These are phyloP conservation scores for Macrotus californicus DNA, from an alignment of 2,113 vertebrate genomes.

Conservation along the genomic window DNA sequence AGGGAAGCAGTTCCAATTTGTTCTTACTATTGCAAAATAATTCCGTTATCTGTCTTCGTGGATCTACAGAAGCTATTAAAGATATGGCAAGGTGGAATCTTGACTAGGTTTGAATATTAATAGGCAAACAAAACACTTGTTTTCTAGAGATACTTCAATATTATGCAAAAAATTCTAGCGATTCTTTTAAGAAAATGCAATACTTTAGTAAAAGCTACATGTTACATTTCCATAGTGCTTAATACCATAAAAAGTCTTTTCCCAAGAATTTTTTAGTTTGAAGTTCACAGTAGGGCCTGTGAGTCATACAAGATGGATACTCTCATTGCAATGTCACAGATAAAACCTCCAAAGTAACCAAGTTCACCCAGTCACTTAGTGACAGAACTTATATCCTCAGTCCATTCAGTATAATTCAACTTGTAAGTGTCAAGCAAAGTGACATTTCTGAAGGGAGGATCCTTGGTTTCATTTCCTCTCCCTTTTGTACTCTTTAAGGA, in stretches of 20 bases:
- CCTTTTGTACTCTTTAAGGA: not conserved
- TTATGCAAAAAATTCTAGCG: not conserved
- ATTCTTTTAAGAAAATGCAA: not conserved
- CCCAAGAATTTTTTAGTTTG: constrained; percentile 10
- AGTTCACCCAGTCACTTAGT: not conserved
- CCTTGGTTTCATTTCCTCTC: not conserved
- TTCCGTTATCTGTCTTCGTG: not conserved
- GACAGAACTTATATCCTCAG: not conserved
- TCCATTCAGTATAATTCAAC: not conserved
- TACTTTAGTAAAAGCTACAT: not conserved
- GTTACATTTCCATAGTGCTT: not conserved
- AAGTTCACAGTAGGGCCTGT: not conserved
- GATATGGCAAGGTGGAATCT: not conserved
- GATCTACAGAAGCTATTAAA: not conserved
- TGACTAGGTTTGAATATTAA: not conserved
- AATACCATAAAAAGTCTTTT: not conserved
- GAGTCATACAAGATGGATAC: not conserved
- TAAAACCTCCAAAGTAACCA: not conserved
- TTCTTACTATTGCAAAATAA: not conserved
- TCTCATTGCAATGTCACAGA: not conserved
- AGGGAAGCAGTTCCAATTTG: not conserved
- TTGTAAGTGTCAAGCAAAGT: not conserved
- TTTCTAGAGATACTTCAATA: constrained; percentile 13
- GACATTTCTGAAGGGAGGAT: not conserved
- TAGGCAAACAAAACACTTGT: not conserved